These are phyloP conservation scores for Empis livida DNA, from an alignment of 2,888 invertebrate species.

Conservation along the genomic window DNA sequence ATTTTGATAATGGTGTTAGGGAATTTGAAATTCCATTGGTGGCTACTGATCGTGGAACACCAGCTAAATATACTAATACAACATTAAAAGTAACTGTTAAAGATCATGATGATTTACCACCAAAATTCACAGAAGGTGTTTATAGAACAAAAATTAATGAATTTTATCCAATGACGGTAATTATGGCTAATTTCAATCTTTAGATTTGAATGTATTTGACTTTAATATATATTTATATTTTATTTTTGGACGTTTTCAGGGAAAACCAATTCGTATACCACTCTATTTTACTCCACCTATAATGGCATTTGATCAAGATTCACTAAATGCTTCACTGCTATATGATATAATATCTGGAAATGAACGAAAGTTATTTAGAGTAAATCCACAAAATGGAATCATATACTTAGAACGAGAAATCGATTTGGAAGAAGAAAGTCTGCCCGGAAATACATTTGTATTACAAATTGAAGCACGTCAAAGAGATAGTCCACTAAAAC, in stretches of 20 bases:
- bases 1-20: slow-evolving; percentile 69
- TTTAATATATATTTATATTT: not conserved
- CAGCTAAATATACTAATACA: slow-evolving; percentile 58
- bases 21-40: slow-evolving; percentile 60
- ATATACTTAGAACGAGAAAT: slow-evolving; percentile 68
- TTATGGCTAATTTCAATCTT: slow-evolving; percentile 15
- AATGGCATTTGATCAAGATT: slow-evolving; percentile 70
- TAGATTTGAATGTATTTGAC: not conserved
- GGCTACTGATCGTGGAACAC: slow-evolving; percentile 73
- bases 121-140: slow-evolving; percentile 67
- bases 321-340: slow-evolving; percentile 56
- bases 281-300: slow-evolving; percentile 59
- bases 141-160: slow-evolving; percentile 73
- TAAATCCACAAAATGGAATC: slow-evolving; percentile 60
- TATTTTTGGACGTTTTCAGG: slow-evolving; percentile 38
- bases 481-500: slow-evolving; percentile 62
- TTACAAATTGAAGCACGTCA: slow-evolving; percentile 68
- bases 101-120: slow-evolving; percentile 71
- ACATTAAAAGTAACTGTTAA: slow-evolving; percentile 56
- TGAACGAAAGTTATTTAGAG: slow-evolving; percentile 59
- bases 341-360: slow-evolving; percentile 75
- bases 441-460: slow-evolving; percentile 62
- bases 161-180: slow-evolving; percentile 66
- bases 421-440: slow-evolving; percentile 60
- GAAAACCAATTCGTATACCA: slow-evolving; percentile 55